Evolutionary conservation across 2,113 vertebrate genomes (phyloP).

Genomic region (Rutilus rutilus): DNA sequence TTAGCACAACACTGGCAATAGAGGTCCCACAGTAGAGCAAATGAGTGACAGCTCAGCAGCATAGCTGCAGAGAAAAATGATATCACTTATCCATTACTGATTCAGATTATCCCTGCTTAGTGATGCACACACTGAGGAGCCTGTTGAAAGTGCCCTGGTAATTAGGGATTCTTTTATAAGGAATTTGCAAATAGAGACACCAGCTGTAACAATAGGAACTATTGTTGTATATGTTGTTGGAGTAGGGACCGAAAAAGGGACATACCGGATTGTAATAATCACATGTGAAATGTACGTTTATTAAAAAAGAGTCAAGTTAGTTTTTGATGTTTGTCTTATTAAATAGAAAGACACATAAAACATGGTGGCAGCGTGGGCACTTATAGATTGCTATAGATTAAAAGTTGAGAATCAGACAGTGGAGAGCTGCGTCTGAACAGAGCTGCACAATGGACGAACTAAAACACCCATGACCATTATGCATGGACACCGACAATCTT

Average conservation of each 20-base stretch:
- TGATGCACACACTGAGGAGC: background rate
- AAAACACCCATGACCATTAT: background rate
- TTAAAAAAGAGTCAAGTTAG: too few species aligned
- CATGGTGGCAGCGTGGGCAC: slow-evolving; percentile 16
- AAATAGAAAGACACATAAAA: background rate
- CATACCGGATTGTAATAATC: too few species aligned
- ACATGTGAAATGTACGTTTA: too few species aligned
- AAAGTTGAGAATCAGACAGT: background rate
- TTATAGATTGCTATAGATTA: background rate
- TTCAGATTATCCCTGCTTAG: too few species aligned
- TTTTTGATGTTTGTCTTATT: too few species aligned
- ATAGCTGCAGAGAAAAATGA: background rate
- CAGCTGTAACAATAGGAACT: background rate
- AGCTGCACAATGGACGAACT: background rate
- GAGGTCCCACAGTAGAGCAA: background rate
- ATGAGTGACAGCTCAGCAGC: background rate
- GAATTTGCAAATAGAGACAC: background rate
- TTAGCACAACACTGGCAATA: background rate
- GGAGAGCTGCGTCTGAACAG: background rate
- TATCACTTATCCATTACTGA: background rate
- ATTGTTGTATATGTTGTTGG: too few species aligned
- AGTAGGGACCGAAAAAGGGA: too few species aligned
- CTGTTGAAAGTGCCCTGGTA: background rate
- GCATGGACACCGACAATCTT: slow-evolving; percentile 14
- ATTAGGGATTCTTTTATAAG: background rate